Conservation (phyloP, 2,113 vertebrate genomes). For the Antennarius striatus region DNA sequence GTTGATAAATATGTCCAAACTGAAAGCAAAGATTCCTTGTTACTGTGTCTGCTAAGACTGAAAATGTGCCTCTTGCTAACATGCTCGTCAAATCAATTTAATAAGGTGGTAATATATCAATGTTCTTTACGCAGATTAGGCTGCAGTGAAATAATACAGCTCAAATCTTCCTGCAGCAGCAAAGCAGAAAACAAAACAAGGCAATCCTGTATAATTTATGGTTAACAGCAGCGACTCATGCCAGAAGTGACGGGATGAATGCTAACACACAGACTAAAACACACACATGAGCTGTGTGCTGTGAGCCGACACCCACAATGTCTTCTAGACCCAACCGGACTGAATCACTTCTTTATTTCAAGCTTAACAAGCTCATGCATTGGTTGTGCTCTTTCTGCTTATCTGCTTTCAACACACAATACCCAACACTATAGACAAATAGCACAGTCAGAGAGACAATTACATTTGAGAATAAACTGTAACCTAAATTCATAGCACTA, state of each 20-base stretch:
- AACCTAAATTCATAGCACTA: too few relatives aligned
- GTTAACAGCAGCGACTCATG: neutral
- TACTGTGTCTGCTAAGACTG: too few relatives aligned
- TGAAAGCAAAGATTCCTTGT: too few relatives aligned
- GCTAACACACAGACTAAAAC: neutral
- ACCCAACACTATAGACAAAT: neutral
- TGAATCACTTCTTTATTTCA: neutral
- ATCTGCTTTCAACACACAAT: neutral
- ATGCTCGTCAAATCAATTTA: neutral
- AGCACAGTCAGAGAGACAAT: neutral
- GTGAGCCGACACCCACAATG: too few relatives aligned
- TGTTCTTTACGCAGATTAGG: slow-evolving; percentile 3
- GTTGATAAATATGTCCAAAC: too few relatives aligned
- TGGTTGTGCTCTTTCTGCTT: neutral
- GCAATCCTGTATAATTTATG: neutral
- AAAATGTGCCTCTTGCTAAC: slow-evolving; percentile 1
- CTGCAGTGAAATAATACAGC: neutral
- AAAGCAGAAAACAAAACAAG: slow-evolving; percentile 1
- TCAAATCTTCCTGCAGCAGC: neutral
- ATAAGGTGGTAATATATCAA: slow-evolving; percentile 1
- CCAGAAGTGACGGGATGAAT: neutral
- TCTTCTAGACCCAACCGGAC: neutral
- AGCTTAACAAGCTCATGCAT: neutral
- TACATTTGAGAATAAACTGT: neutral
- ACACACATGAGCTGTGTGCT: neutral